phyloP scores from a whole-genome alignment of 2,797 vertebrate genomes.

The Dromococcyx pavoninus region DNA sequence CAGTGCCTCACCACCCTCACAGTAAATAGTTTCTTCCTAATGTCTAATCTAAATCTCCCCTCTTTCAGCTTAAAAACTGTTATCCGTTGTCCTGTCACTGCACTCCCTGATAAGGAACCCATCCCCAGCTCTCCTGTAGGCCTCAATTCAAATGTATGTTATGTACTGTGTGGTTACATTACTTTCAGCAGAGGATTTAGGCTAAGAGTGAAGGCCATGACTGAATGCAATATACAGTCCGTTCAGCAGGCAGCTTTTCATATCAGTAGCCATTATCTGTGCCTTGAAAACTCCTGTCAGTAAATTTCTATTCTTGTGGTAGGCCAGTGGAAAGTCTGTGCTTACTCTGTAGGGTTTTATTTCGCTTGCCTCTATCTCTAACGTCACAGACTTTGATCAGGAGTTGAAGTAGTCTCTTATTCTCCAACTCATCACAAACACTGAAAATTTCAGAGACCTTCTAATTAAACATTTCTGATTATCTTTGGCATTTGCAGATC shows the following conservation, averaged over 20 bases:
- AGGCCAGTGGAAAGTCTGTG: not conserved
- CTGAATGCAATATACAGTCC: not conserved
- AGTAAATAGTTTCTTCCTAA: no score
- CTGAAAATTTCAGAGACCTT: not conserved
- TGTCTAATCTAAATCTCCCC: no score
- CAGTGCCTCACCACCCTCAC: no score
- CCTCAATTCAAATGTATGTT: not conserved
- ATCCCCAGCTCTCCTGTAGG: no score
- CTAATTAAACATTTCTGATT: not conserved
- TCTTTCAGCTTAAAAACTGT: no score
- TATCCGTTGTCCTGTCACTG: no score
- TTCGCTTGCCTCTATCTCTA: not conserved
- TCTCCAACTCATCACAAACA: not conserved
- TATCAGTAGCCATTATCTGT: not conserved
- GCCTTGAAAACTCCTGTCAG: not conserved
- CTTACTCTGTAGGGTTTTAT: not conserved
- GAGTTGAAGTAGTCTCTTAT: not conserved
- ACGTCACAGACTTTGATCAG: not conserved
- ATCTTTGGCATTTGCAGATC: not conserved
- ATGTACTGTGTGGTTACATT: not conserved
- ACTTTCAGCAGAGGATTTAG: not conserved
- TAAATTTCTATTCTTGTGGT: not conserved
- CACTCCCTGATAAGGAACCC: no score
- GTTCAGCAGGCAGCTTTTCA: not conserved
- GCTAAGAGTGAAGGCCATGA: not conserved